phyloP scores from a whole-genome alignment of 30 jellyfish, hydroid and myxozoan species.

The Catostylus mosaicus region DNA sequence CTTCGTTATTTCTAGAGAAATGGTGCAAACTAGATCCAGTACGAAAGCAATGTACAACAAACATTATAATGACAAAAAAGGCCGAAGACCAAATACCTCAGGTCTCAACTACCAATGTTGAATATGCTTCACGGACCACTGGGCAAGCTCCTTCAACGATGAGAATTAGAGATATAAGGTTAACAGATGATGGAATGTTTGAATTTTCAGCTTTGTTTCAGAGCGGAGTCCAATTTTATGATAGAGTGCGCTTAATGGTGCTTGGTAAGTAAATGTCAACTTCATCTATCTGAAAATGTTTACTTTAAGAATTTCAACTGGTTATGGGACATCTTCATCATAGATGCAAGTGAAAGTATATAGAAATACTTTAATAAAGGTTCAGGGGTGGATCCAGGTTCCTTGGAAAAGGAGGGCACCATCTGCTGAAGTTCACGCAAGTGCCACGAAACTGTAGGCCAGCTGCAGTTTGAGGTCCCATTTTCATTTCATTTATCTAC shows the following conservation, averaged over 20 bases:
- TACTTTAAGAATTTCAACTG: no score
- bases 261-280: constrained; percentile 21
- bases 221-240: constrained; percentile 32
- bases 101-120: constrained; percentile 20
- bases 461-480: no score
- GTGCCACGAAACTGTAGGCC: no score
- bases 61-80: constrained; percentile 36
- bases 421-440: no score
- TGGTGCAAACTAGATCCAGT: constrained; percentile 60
- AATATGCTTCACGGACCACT: constrained; percentile 50
- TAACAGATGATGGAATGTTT: constrained; percentile 63
- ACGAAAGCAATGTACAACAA: constrained; percentile 19
- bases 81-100: constrained; percentile 14
- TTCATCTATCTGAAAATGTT: not conserved
- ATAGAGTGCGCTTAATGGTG: constrained; percentile 52
- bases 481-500: no score
- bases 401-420: no score
- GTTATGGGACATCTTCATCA: no score
- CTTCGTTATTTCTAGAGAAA: constrained; percentile 5
- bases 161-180: constrained; percentile 43
- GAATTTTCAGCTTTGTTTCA: constrained; percentile 19
- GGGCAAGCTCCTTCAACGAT: constrained; percentile 36
- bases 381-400: no score
- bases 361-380: no score
- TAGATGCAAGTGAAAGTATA: no score